A percentile compares a stretch with the other conserved stretches of the same genome.
Conservation (phyloP, 2,113 vertebrate species). For the Cynopterus brachyotis region DNA sequence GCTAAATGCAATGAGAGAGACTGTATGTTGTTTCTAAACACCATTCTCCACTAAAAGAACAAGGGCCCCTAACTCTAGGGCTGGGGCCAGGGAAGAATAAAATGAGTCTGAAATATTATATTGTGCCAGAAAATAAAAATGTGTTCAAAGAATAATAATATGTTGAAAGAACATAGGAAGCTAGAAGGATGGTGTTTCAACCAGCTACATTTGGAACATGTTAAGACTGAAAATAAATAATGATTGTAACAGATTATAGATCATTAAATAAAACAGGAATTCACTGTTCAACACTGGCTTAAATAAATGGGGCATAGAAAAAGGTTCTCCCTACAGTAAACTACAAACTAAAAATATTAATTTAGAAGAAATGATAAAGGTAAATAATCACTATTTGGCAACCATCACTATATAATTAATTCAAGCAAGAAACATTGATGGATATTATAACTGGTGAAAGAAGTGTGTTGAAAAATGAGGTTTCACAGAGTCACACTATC, state of each 20-base stretch:
- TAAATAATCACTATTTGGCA: neutral
- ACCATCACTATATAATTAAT: neutral
- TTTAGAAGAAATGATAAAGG: neutral
- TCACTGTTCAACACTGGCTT: neutral
- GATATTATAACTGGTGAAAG: neutral
- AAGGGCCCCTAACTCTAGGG: neutral
- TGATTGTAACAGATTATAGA: neutral
- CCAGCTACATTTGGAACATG: neutral
- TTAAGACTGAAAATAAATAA: neutral
- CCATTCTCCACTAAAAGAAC: neutral
- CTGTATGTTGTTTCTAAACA: neutral
- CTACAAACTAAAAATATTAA: neutral
- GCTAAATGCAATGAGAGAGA: neutral
- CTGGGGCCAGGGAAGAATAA: neutral
- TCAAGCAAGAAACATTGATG: constrained; percentile 3
- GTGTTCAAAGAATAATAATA: neutral
- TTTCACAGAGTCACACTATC: neutral
- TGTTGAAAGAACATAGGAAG: neutral
- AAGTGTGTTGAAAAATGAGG: neutral
- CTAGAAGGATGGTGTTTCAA: neutral
- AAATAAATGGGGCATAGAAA: neutral
- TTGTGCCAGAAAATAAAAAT: neutral
- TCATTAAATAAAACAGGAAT: neutral
- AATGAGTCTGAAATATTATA: neutral
- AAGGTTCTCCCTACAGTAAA: neutral